Evolutionary conservation across 2,113 vertebrate species (phyloP).

Genomic region (Gopherus evgoodei): DNA sequence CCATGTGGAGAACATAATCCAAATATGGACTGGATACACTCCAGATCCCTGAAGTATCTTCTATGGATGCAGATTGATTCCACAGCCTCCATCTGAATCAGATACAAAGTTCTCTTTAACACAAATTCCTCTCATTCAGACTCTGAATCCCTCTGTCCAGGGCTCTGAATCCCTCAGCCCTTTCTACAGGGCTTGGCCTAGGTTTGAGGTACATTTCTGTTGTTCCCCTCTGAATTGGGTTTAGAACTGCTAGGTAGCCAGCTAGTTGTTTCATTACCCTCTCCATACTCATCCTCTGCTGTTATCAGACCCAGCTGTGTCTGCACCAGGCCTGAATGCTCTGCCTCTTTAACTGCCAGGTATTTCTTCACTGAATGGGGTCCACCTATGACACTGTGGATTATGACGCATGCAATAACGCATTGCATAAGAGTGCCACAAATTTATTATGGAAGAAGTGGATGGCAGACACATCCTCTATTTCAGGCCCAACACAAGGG

Average conservation of each 20-base stretch:
- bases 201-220: not conserved
- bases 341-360: not conserved
- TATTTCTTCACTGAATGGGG: not conserved
- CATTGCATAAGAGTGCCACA: not conserved
- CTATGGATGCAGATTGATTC: not conserved
- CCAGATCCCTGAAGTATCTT: not conserved
- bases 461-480: not conserved
- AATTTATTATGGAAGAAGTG: not conserved
- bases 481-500: not conserved
- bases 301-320: not conserved
- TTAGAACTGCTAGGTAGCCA: no score
- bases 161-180: not conserved
- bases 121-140: not conserved
- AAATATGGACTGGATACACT: not conserved
- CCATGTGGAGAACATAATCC: not conserved
- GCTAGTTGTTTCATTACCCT: no score
- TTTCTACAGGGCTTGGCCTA: not conserved
- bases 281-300: no score
- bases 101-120: not conserved
- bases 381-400: not conserved
- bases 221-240: no score
- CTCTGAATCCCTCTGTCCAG: not conserved
- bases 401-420: not conserved
- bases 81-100: not conserved
- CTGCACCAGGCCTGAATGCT: not conserved